Base-by-base conservation (phyloP, 2,797 vertebrate species). In the Danio aesculapii region DNA sequence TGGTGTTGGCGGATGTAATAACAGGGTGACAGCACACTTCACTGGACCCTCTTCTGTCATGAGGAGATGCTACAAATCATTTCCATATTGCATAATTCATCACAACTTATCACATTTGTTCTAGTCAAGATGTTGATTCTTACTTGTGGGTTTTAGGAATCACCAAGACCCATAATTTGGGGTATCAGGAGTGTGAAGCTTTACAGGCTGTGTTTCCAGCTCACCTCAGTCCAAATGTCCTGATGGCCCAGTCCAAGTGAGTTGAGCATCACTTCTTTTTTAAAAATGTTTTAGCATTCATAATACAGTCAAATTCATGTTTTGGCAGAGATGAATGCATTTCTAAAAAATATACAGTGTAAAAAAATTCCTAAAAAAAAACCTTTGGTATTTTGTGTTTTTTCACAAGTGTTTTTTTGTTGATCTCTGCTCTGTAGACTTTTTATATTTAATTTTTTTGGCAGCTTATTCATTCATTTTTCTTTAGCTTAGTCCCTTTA, bases 181-280 rank as follows among this genome's bases (percentile, higher is more conserved):
- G 59, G 5, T 99, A 95, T 91, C 94, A 97, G 88, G 97, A 98
- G 52, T 95, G 95, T 85, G 94, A 95, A 71, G 94, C 96, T 8
- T 84, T 98, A 83, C 95, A 98, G 92, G 97, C 96, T 46, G 90
- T 96, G 87, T 97, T 98, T 92, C 86, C 94, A 53, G 93, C 94
- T 86, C 94, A 94, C 70, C 88, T 94, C 62, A 97, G 96, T 81
- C 91, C 94, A 63, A 98, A 98, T 79, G 77, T 94, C 30, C 90
- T 99, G 52, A 95, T 92, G 87, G 91, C 96, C 82, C 95, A 95
- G 9, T 93, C 96, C 88, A 98, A 97, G 98, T 98, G 92, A 93
- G 75, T 77, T 30, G 30, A 30, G 30, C 30, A 30, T 1, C 30
- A 30, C 30, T 30, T 30, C 30, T 30, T 30, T 30, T 30, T 3